Percentiles rank a stretch among this genome's conserved stretches.
phyloP scores from a whole-genome alignment of 2,888 invertebrate species.

The Punctoribates punctum region DNA sequence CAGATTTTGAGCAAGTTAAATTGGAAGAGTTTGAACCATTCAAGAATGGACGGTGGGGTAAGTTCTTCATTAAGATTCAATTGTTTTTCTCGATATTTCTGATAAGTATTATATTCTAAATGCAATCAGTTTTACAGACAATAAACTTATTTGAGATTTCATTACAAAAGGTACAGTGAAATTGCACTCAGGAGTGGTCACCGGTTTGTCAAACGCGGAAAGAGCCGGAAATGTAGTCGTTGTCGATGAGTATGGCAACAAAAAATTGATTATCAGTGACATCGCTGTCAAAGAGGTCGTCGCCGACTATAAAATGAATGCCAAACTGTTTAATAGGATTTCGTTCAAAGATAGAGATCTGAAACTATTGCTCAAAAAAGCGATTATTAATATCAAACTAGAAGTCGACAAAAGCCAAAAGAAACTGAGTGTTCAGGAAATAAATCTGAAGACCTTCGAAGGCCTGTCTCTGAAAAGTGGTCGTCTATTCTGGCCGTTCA shows the following conservation, averaged over 20 bases:
- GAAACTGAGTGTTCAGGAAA: not conserved
- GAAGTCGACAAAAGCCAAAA: not conserved
- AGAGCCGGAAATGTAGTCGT: not conserved
- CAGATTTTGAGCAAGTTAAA: not conserved
- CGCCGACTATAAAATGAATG: conserved; percentile 11
- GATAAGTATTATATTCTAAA: no score
- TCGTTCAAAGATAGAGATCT: not conserved
- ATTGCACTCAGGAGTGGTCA: not conserved
- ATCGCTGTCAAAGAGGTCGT: not conserved
- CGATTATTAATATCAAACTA: not conserved
- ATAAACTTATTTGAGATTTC: no score
- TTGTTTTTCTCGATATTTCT: no score
- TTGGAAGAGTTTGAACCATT: not conserved
- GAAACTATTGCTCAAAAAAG: conserved; percentile 20
- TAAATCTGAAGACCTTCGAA: not conserved
- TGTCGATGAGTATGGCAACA: not conserved
- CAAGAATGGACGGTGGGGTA: conserved; percentile 2
- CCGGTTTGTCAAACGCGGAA: not conserved
- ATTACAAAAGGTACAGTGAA: not conserved
- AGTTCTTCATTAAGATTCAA: not conserved
- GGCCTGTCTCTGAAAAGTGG: conserved; percentile 8
- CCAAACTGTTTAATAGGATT: conserved; percentile 16
- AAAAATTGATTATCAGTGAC: not conserved
- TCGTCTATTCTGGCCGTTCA: conserved; percentile 19
- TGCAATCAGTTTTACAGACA: no score